These are phyloP conservation scores for Spodoptera littoralis DNA, from an alignment of 2,888 invertebrate genomes.

Conservation along the genomic window DNA sequence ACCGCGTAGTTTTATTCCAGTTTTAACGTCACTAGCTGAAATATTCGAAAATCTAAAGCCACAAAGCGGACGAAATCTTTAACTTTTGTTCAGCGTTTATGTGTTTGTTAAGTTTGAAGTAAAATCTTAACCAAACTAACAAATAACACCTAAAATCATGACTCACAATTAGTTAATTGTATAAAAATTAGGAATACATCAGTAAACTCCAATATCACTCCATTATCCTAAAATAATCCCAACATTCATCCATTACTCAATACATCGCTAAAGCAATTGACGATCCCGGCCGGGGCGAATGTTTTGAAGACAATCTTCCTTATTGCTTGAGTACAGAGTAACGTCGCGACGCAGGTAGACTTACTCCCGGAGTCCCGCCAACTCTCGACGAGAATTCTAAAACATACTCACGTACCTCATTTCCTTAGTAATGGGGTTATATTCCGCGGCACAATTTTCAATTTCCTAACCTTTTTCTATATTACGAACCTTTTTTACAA, in stretches of 20 bases:
- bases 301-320: slow-evolving; percentile 45
- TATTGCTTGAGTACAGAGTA: slow-evolving; percentile 46
- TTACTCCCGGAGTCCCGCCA: slow-evolving; percentile 39
- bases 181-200: too few relatives aligned
- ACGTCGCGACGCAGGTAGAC: slow-evolving; percentile 40
- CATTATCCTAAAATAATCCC: slow-evolving; percentile 15
- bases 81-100: too few relatives aligned
- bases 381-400: slow-evolving; percentile 71
- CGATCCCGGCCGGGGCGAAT: slow-evolving; percentile 29
- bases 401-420: slow-evolving; percentile 86
- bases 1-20: too few relatives aligned
- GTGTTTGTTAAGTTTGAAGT: too few relatives aligned
- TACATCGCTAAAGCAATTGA: slow-evolving; percentile 45
- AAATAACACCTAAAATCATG: too few relatives aligned
- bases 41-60: too few relatives aligned
- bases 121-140: too few relatives aligned
- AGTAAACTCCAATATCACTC: slow-evolving; percentile 9
- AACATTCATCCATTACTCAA: slow-evolving; percentile 27
- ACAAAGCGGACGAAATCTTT: too few relatives aligned
- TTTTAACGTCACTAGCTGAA: too few relatives aligned
- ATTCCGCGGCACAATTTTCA: slow-evolving; percentile 87
- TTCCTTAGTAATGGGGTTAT: slow-evolving; percentile 87
- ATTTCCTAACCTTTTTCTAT: slow-evolving; percentile 85
- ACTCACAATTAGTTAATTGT: too few relatives aligned
- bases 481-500: slow-evolving; percentile 76